Evolutionary conservation across 2,797 vertebrate species (phyloP).

Genomic region (Acestrorhynchus altus): DNA sequence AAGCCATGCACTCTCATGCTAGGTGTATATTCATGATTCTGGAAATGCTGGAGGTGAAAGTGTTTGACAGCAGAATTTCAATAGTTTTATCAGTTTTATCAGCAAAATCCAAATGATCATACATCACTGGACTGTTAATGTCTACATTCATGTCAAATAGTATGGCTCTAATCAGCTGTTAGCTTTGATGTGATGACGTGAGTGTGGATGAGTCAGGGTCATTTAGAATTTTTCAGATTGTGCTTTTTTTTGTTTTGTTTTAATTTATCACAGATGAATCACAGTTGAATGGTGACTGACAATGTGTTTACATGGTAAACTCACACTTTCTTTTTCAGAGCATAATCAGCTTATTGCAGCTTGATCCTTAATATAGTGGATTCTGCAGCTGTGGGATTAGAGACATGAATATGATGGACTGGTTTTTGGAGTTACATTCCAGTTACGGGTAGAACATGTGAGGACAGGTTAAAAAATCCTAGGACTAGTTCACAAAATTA

Average conservation of each 20-base stretch:
- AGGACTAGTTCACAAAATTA: too few species aligned
- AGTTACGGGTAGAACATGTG: too few species aligned
- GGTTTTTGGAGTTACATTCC: not conserved
- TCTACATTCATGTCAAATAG: too few species aligned
- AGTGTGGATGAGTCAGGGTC: not conserved
- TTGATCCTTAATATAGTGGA: conserved; percentile 57
- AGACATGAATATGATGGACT: conserved; percentile 5
- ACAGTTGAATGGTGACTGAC: conserved; percentile 32
- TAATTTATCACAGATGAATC: conserved; percentile 10
- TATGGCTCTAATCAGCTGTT: not conserved
- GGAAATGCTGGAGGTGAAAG: too few species aligned
- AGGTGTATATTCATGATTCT: too few species aligned
- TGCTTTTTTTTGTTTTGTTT: not conserved
- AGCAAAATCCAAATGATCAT: too few species aligned
- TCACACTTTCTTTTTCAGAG: conserved; percentile 16
- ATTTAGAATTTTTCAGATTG: not conserved
- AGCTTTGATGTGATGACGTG: not conserved
- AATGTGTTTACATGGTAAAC: conserved; percentile 24
- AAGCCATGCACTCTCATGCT: not conserved
- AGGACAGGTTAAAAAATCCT: too few species aligned
- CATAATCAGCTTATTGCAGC: conserved; percentile 63
- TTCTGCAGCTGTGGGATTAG: conserved; percentile 51
- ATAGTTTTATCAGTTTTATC: too few species aligned
- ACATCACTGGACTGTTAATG: not conserved
- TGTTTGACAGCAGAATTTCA: too few species aligned